These are phyloP conservation scores for Amblyopsis rosae DNA, from an alignment of 2,113 vertebrate genomes.

Conservation along the genomic window DNA sequence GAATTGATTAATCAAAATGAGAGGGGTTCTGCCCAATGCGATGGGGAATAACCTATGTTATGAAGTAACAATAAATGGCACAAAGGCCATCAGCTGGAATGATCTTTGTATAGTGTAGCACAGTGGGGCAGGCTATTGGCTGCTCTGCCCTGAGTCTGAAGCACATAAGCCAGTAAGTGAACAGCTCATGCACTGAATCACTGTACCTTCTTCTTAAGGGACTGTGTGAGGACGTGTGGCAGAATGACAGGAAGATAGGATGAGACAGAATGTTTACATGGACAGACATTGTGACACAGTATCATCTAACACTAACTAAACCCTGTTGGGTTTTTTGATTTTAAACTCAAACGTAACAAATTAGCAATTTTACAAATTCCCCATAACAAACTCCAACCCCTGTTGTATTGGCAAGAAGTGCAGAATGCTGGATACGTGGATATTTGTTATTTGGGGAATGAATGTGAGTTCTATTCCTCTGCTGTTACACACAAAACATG, in stretches of 20 bases:
- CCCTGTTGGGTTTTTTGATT: background rate
- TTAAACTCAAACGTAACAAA: constrained; percentile 45
- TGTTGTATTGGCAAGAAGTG: constrained; percentile 7
- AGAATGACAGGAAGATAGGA: constrained; percentile 54
- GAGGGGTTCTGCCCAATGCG: constrained; percentile 24
- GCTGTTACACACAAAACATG: constrained; percentile 23
- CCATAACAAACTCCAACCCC: constrained; percentile 1
- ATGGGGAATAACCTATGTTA: constrained; percentile 46
- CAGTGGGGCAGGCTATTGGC: constrained; percentile 63
- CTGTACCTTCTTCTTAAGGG: constrained; percentile 73
- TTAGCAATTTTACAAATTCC: background rate
- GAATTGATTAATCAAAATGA: constrained; percentile 36
- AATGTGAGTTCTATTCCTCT: constrained; percentile 25
- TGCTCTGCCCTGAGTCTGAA: constrained; percentile 44
- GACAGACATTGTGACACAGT: constrained; percentile 28
- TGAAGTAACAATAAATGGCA: constrained; percentile 50
- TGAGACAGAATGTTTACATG: constrained; percentile 53
- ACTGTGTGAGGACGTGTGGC: constrained; percentile 62
- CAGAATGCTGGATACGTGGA: constrained; percentile 13
- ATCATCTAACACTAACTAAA: constrained; percentile 40
- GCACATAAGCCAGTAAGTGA: constrained; percentile 66
- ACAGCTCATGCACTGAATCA: constrained; percentile 68
- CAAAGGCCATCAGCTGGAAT: constrained; percentile 41
- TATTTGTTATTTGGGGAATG: background rate
- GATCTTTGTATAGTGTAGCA: constrained; percentile 44